A percentile compares a stretch with the other conserved stretches of the same genome.
Evolutionary conservation across 2,113 vertebrate species (phyloP).

Genomic region (Trichomycterus rosablanca): DNA sequence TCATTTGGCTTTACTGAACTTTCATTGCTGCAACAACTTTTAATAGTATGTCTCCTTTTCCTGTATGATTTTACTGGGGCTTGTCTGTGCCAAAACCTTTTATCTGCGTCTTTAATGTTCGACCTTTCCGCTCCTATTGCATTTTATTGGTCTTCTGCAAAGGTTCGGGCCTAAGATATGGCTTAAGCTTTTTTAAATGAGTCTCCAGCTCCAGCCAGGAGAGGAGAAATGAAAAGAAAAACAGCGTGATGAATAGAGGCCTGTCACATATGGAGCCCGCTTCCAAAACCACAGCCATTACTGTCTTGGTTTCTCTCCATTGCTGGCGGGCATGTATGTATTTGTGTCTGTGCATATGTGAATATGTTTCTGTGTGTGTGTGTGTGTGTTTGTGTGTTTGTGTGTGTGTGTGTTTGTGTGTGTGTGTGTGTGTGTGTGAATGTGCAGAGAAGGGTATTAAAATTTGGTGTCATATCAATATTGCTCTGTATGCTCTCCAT

Average conservation of each 20-base stretch:
- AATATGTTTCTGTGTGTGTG: constrained; percentile 18
- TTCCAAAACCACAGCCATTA: constrained; percentile 45
- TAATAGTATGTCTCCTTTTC: constrained; percentile 23
- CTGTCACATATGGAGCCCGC: constrained; percentile 46
- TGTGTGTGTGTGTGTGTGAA: constrained; percentile 22
- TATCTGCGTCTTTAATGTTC: constrained; percentile 16
- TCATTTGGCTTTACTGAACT: background rate
- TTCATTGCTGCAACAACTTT: constrained; percentile 23
- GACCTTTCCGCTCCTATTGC: constrained; percentile 25
- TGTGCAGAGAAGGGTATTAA: constrained; percentile 21
- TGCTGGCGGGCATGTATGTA: constrained; percentile 29
- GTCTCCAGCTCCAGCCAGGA: constrained; percentile 28
- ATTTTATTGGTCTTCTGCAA: constrained; percentile 34
- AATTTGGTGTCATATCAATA: constrained; percentile 41
- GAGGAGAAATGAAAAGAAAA: constrained; percentile 48
- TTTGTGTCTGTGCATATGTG: constrained; percentile 26
- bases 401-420: constrained; percentile 17
- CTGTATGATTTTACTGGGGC: constrained; percentile 17
- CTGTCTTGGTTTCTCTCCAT: constrained; percentile 43
- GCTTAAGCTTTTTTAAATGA: constrained; percentile 30
- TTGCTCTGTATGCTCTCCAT: constrained; percentile 63
- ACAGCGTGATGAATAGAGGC: constrained; percentile 46
- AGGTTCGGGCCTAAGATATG: constrained; percentile 38
- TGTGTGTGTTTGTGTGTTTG: constrained; percentile 22
- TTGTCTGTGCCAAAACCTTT: constrained; percentile 13